Evolutionary conservation across 2,797 vertebrate species (phyloP).

Genomic region (Phoxinus dragarum): DNA sequence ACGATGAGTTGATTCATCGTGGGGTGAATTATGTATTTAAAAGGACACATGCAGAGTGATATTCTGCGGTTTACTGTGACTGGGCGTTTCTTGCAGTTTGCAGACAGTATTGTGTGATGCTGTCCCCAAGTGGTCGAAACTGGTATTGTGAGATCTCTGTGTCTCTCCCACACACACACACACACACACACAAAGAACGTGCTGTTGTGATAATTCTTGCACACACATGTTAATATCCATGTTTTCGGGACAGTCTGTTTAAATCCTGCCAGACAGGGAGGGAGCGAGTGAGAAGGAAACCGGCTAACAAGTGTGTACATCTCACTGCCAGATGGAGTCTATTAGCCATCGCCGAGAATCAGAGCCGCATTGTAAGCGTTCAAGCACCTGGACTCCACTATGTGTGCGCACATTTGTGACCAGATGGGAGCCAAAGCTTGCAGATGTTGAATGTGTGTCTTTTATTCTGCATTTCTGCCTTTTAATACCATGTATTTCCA

Average conservation of each 20-base stretch:
- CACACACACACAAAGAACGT: slow-evolving; percentile 9
- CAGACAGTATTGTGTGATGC: slow-evolving; percentile 42
- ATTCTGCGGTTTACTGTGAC: neutral
- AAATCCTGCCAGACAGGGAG: slow-evolving; percentile 10
- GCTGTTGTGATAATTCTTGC: slow-evolving; percentile 19
- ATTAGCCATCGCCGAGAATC: slow-evolving; percentile 42
- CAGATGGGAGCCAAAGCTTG: slow-evolving; percentile 39
- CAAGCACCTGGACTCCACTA: slow-evolving; percentile 41
- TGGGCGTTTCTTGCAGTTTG: neutral
- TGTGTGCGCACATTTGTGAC: slow-evolving; percentile 7
- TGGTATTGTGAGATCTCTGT: neutral
- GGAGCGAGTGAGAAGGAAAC: slow-evolving; percentile 24
- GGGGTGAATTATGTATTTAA: neutral
- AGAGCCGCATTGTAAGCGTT: slow-evolving; percentile 27
- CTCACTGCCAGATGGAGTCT: slow-evolving; percentile 33
- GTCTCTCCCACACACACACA: neutral
- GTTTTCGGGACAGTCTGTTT: neutral
- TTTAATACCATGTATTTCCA: neutral
- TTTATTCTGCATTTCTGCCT: neutral
- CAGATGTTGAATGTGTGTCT: slow-evolving; percentile 34
- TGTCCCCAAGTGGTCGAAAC: slow-evolving; percentile 63
- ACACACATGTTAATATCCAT: neutral
- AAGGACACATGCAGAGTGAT: neutral
- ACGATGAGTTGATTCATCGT: neutral
- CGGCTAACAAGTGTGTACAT: slow-evolving; percentile 46